A percentile compares a stretch with the other conserved stretches of the same genome.
Conservation (phyloP, 2,888 invertebrate genomes). For the Ophonus ardosiacus region DNA sequence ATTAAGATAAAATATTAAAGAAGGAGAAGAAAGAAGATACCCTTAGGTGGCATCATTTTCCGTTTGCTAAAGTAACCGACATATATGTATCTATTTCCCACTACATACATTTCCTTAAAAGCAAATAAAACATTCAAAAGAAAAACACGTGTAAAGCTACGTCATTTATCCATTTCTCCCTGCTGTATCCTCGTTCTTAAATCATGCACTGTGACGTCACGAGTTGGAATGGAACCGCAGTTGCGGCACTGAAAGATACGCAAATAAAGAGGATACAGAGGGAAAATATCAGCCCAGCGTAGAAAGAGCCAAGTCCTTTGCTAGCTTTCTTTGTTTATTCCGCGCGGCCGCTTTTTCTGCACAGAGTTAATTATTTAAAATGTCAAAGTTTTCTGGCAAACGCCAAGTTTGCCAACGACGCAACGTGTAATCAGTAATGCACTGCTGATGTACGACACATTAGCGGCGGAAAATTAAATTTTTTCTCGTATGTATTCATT, state of each 20-base stretch:
- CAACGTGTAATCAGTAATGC: constrained; percentile 48
- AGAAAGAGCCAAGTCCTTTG: constrained; percentile 10
- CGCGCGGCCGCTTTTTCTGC: constrained; percentile 3
- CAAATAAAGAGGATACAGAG: constrained; percentile 30
- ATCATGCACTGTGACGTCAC: constrained; percentile 53
- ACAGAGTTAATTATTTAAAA: constrained; percentile 52
- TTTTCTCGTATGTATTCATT: neutral
- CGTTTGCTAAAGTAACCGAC: constrained; percentile 15
- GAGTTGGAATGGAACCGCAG: neutral
- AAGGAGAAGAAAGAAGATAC: neutral
- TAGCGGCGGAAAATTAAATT: neutral
- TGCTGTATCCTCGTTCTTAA: constrained; percentile 16
- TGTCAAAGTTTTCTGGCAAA: constrained; percentile 56
- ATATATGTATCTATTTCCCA: constrained; percentile 33
- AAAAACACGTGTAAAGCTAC: constrained; percentile 34
- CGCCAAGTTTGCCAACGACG: constrained; percentile 9
- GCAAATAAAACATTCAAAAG: constrained; percentile 31
- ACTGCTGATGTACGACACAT: constrained; percentile 14
- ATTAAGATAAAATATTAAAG: neutral
- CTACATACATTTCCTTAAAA: constrained; percentile 42
- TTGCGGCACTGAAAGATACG: constrained; percentile 11
- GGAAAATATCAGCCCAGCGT: neutral
- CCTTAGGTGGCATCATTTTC: neutral
- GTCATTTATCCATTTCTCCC: constrained; percentile 39
- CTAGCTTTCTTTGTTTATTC: constrained; percentile 39